Percentiles rank a stretch among this genome's conserved stretches.
Evolutionary conservation across 2,113 vertebrate species (phyloP).

Genomic region (Brachyhypopomus gauderio): DNA sequence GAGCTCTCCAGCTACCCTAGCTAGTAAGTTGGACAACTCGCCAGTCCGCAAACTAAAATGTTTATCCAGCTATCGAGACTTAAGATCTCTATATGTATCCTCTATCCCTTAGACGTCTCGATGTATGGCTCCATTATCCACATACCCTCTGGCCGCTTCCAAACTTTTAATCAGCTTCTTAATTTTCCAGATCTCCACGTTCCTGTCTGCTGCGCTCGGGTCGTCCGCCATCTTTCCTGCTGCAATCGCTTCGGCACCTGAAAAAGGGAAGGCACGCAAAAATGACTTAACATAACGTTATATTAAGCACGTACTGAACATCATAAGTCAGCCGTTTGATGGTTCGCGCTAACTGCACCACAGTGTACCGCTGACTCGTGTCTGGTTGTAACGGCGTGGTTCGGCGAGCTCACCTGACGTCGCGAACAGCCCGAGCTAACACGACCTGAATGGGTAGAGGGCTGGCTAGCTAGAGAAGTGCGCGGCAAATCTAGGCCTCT

Average conservation of each 20-base stretch:
- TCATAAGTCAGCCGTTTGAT: no score
- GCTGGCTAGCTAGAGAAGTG: constrained; percentile 52
- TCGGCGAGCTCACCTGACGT: no score
- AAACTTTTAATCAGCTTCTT: constrained; percentile 99
- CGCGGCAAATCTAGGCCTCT: constrained; percentile 68
- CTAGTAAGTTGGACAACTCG: background rate
- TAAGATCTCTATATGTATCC: background rate
- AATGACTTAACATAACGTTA: background rate
- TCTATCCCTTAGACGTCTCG: background rate
- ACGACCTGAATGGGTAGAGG: no score
- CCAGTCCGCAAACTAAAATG: background rate
- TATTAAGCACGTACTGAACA: background rate
- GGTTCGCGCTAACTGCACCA: no score
- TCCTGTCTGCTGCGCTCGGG: constrained; percentile 95
- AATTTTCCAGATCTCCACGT: constrained; percentile 99
- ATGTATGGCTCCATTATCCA: background rate
- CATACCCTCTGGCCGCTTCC: constrained; percentile 93
- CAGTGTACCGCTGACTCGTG: no score
- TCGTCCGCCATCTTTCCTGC: constrained; percentile 96
- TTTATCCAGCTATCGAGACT: background rate
- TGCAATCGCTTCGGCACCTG: constrained; percentile 77
- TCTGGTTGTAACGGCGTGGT: no score
- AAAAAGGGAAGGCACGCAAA: constrained; percentile 36
- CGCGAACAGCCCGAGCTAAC: no score
- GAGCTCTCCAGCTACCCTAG: background rate